These are phyloP conservation scores for Eulithis prunata DNA, from an alignment of 2,888 invertebrate genomes.

Conservation along the genomic window DNA sequence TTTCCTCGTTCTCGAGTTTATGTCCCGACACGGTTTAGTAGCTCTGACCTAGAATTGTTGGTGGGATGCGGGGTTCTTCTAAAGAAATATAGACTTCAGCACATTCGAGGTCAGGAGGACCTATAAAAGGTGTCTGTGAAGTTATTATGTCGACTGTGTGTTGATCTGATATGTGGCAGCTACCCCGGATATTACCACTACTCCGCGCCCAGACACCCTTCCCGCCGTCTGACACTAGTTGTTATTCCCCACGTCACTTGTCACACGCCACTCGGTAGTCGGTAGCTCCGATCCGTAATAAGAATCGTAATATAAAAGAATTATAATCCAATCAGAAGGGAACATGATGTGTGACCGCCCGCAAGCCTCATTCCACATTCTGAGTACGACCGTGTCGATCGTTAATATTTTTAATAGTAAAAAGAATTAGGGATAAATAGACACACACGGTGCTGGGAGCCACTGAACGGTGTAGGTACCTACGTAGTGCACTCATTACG, in stretches of 20 bases:
- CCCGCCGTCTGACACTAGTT: constrained; percentile 62
- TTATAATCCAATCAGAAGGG: constrained; percentile 82
- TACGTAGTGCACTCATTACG: constrained; percentile 27
- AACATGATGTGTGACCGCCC: constrained; percentile 78
- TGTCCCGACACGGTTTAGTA: too few species aligned
- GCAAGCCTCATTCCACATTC: constrained; percentile 75
- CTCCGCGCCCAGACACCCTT: constrained; percentile 48
- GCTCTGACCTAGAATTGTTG: too few species aligned
- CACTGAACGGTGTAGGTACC: not conserved
- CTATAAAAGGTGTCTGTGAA: not conserved
- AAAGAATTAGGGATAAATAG: constrained; percentile 71
- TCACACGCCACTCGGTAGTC: constrained; percentile 76
- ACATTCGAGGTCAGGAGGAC: too few species aligned
- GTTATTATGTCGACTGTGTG: not conserved
- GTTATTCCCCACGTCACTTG: constrained; percentile 73
- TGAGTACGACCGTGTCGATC: constrained; percentile 63
- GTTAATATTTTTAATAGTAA: constrained; percentile 76
- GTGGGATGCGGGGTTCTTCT: too few species aligned
- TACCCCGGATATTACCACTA: constrained; percentile 38
- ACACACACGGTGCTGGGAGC: constrained; percentile 54
- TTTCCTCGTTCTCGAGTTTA: too few species aligned
- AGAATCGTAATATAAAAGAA: constrained; percentile 82
- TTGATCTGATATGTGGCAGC: constrained; percentile 19
- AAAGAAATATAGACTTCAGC: too few species aligned
- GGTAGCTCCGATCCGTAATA: constrained; percentile 76